Conservation (phyloP, 2,888 invertebrate genomes). For the Lasioglossum marginatum region DNA sequence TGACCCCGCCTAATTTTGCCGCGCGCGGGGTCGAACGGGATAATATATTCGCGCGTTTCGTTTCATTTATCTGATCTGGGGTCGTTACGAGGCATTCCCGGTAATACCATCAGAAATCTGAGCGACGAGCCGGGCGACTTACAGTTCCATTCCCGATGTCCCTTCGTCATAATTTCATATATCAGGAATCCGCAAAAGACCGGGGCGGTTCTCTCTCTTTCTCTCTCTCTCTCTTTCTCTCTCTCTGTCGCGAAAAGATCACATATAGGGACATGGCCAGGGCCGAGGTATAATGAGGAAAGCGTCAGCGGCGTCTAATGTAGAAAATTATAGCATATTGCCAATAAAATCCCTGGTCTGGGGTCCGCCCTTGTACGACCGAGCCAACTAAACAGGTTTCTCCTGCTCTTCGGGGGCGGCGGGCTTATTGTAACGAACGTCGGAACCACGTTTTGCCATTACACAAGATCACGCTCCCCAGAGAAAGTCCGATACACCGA, state of each 20-base stretch:
- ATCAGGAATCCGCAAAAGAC: slow-evolving; percentile 79
- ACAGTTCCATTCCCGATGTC: slow-evolving; percentile 67
- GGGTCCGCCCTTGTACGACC: slow-evolving; percentile 73
- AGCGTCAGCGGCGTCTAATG: slow-evolving; percentile 84
- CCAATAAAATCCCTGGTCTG: slow-evolving; percentile 83
- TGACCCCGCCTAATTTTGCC: slow-evolving; percentile 34
- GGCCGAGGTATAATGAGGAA: slow-evolving; percentile 80
- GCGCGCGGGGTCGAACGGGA: background rate
- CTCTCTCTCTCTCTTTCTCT: background rate
- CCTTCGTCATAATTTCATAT: slow-evolving; percentile 80
- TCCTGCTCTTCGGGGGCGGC: slow-evolving; percentile 63
- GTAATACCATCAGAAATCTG: slow-evolving; percentile 52
- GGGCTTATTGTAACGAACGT: slow-evolving; percentile 82
- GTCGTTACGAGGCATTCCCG: slow-evolving; percentile 46
- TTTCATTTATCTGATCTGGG: slow-evolving; percentile 65
- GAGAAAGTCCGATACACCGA: slow-evolving; percentile 63
- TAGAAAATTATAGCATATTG: slow-evolving; percentile 85
- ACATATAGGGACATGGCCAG: slow-evolving; percentile 75
- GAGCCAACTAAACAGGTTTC: slow-evolving; percentile 71
- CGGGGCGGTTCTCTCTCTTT: slow-evolving; percentile 40
- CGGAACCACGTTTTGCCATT: slow-evolving; percentile 78
- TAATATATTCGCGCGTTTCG: slow-evolving; percentile 51
- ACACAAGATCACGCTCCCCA: slow-evolving; percentile 67
- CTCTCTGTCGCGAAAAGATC: slow-evolving; percentile 76
- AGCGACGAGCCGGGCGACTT: slow-evolving; percentile 43